Base-by-base conservation (phyloP, 2,888 invertebrate genomes). In the Allolobophora icterica region DNA sequence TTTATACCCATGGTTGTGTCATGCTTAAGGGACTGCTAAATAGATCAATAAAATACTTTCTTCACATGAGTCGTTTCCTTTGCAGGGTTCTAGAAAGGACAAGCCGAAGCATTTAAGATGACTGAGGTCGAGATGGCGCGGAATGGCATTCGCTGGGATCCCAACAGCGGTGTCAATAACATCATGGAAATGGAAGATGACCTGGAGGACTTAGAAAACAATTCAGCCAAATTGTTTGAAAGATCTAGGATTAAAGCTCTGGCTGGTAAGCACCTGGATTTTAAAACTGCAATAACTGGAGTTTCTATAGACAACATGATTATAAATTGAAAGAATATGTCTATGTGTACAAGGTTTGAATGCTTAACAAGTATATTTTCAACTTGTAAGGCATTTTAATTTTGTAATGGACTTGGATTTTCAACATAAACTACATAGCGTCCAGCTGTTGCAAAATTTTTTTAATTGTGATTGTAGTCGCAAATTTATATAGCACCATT, bases 241-340 rank as follows among this genome's bases (percentile, higher is more conserved):
- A 97, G 99, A 96, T 99, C 99, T 95, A 97, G 99, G 95, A 99
- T 99, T 95, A 99, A 99, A 96, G 99, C 99, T 94, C 96, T 99
- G 95, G 99, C 99, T 95, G 99, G 98, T 98, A 94, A 96, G 96
- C 21, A 87, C 40, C 40, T 33, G 8, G 11, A 38, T 0, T 89
- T 89, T 1, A 30, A 52, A 17, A n/a, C 1, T n/a, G 13, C 8
- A 71, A 8, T 71, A 1, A 11, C 5, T n/a, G 71, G 11, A 71
- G n/a, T 71, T 71, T n/a, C 30, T 71, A 71, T 71, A 30, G 6
- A 71, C 71, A 71, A n/a, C 8, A n/a, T 71, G 30, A n/a, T 71
- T 71, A 71, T 6, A 24, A 71, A 71, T 8, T 45, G 17, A 52
- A 1, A 52, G 52, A 4, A 24, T 24, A 1, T 52, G 52, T 52